phyloP scores from a whole-genome alignment of 2,797 vertebrate genomes.

The Miichthys miiuy region DNA sequence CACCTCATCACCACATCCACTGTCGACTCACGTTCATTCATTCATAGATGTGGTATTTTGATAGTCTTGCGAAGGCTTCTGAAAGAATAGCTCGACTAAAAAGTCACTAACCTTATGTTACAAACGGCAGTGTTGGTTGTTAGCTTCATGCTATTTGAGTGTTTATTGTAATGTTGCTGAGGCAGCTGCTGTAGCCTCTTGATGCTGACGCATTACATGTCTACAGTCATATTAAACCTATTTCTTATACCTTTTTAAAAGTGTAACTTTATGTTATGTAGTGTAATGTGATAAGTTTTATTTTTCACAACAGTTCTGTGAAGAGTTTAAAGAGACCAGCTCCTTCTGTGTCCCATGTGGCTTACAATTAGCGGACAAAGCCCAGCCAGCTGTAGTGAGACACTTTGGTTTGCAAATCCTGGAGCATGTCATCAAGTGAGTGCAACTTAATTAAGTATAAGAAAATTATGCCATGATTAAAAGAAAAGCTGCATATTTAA shows the following conservation, averaged over 20 bases:
- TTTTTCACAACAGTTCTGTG: slow-evolving; percentile 90
- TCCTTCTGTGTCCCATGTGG: slow-evolving; percentile 93
- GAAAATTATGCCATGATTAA: not conserved
- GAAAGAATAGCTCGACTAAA: not conserved
- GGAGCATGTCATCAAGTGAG: slow-evolving; percentile 99
- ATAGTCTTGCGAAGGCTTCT: not conserved
- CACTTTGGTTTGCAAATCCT: slow-evolving; percentile 98
- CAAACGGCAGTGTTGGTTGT: not conserved
- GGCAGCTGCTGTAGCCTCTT: not conserved
- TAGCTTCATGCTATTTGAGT: slow-evolving; percentile 30
- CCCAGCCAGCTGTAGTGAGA: slow-evolving; percentile 91
- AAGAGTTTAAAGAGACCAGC: slow-evolving; percentile 98
- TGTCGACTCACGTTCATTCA: slow-evolving; percentile 32
- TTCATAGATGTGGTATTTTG: slow-evolving; percentile 21
- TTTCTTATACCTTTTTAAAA: not conserved
- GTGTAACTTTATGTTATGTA: not conserved
- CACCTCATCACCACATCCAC: not conserved
- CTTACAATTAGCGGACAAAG: slow-evolving; percentile 92
- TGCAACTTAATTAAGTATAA: not conserved
- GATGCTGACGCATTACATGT: not conserved
- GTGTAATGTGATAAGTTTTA: not conserved
- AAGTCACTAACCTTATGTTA: not conserved
- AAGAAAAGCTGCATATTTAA: slow-evolving; percentile 7
- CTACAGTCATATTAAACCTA: not conserved
- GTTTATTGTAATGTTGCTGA: not conserved